phyloP scores from a whole-genome alignment of 2,113 vertebrate species.

The cat (Felis catus) region F.catus_Fca126_mat1.0 CM031420.1:24038501-24039000 shows the following conservation, averaged over 20 bases:
- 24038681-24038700: too few species aligned
- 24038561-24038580: neutral
- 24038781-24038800: too few species aligned
- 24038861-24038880: neutral
- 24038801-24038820: neutral
- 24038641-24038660: too few species aligned
- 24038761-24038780: too few species aligned
- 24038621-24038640: too few species aligned
- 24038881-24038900: neutral
- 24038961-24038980: neutral
- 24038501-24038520: neutral
- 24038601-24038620: too few species aligned
- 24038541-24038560: neutral
- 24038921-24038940: neutral
- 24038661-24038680: too few species aligned
- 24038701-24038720: too few species aligned
- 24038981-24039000: neutral
- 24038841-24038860: neutral
- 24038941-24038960: neutral
- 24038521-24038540: neutral
- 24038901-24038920: neutral
- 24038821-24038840: neutral
- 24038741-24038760: too few species aligned
- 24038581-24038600: neutral
- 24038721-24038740: too few species aligned